Evolutionary conservation across 2,113 vertebrate genomes (phyloP), one percentile per base, ranked within the genome.

Genomic region (Litocranius walleri): DNA sequence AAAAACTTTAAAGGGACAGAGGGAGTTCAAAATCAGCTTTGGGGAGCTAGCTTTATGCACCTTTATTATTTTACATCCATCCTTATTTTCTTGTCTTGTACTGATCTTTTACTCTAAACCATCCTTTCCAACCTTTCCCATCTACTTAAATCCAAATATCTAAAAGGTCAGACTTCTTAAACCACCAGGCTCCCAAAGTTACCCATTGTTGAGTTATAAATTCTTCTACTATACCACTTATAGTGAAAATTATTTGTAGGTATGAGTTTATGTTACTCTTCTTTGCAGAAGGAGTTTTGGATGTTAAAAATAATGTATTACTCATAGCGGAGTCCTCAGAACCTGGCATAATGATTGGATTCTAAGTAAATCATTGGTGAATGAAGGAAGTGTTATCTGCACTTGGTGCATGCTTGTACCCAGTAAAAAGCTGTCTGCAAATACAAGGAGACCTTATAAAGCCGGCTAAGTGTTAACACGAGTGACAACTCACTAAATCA

Each of bases 351-450:
- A 6, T 82, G 48, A 40, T 56, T 83, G 29, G 19, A 25, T 95
- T 30, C 67, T 86, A 43, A 67, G 25, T 61, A 71, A 95, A 52
- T 90, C 90, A 8, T 40, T n/a, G 13, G 29, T 21, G 5, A 64
- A 30, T 45, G 30, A 52, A 88, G 88, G 30, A 89, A 30, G 9
- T 29, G 13, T 67, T 89, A 4, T 48, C 19, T 78, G 3, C 15
- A 1, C 9, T n/a, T 30, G 9, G 2, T 1, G 13, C 36, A 1
- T 48, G 19, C 52, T 50, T 74, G 43, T 1, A 67, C 19, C 23
- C n/a, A 45, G 9, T 45, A 10, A 40, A 50, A 62, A 25, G 23
- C 27, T 25, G 3, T 89, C 74, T 81, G 7, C 2, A 83, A 59
- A 88, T 62, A 19, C 29, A 25, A 59, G 48, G n/a, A 54, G 16